Base-by-base conservation (phyloP, 1,140 invertebrate species). In the Platyscapa corneri region DNA sequence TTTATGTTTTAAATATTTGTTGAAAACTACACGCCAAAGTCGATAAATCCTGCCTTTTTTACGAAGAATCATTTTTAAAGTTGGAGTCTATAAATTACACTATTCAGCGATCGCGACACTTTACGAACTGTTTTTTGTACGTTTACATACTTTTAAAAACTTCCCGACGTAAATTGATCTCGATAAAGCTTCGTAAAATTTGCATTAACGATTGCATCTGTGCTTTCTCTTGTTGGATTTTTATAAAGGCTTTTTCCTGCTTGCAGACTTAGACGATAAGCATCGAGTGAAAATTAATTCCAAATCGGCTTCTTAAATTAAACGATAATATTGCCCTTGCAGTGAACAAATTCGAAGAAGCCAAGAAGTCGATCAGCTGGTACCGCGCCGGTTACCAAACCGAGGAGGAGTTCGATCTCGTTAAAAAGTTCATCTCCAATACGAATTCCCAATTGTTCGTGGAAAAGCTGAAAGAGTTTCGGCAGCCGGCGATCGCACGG, bases 271-370 rank as follows among this genome's bases (percentile, higher is more conserved):
- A 60, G 23, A 60, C 5, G 1, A 10, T 60, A 10, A 60, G 27
- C 27, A 60, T 60, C 3, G 56, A 27, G 27, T 27, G 27, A 60
- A 6, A 60, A 27, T 53, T 16, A 53, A 20, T 53, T 53, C 2
- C 1, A 53, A 53, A 53, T 53, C 2, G 10, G 2, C 18, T 53
- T 7, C 18, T 60, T 27, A 60, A 27, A 60, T 60, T 27, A 60
- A 60, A 3, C 5, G 42, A 27, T 27, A 60, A 46, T 27, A 10
- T 60, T 60, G 10, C 27, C 23, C n/a, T 80, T 30, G 6, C 94
- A 87, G 94, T 93, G 46, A 94, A 94, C 14, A 89, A 94, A 37
- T 91, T 93, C 27, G 92, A 94, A 27, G 93, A 95, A 87, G 96
- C 96, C 0, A 93, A 94, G 64, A 91, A 92, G 86, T 94, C 95